Conservation (phyloP, 2,888 invertebrate species). For the Schrankia costaestrigalis region DNA sequence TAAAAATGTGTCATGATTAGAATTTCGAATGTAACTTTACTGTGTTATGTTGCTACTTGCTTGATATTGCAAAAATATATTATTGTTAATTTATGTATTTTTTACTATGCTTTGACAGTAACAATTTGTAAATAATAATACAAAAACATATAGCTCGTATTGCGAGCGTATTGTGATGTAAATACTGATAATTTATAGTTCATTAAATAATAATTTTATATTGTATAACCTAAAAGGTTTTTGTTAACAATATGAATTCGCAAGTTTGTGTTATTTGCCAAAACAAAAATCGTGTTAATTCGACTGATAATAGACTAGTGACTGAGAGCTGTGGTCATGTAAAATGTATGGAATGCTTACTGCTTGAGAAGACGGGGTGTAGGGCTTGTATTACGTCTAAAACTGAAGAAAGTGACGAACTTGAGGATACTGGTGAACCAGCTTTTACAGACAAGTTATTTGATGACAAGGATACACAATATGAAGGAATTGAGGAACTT, state of each 20-base stretch:
- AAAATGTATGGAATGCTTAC: conserved; percentile 86
- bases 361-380: conserved; percentile 84
- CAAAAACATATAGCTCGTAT: too few relatives aligned
- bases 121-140: conserved; percentile 4
- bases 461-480: conserved; percentile 20
- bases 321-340: conserved; percentile 88
- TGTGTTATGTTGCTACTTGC: too few relatives aligned
- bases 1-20: too few relatives aligned
- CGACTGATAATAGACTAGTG: conserved; percentile 82
- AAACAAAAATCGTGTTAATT: conserved; percentile 75
- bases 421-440: conserved; percentile 23
- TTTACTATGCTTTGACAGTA: conserved; percentile 10
- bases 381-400: conserved; percentile 66
- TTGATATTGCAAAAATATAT: conserved; percentile 31
- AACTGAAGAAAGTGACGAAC: conserved; percentile 19
- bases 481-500: conserved; percentile 36
- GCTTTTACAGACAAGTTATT: conserved; percentile 24
- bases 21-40: too few relatives aligned
- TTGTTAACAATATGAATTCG: conserved; percentile 60
- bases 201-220: conserved; percentile 9
- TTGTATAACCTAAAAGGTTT: conserved; percentile 44
- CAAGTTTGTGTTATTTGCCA: conserved; percentile 82
- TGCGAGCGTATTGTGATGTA: conserved; percentile 31
- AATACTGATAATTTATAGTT: too few relatives aligned
- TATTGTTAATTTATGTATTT: conserved; percentile 19